A percentile compares a stretch with the other conserved stretches of the same genome.
Evolutionary conservation across 2,888 invertebrate genomes (phyloP).

Genomic region (Erpobdella octoculata): DNA sequence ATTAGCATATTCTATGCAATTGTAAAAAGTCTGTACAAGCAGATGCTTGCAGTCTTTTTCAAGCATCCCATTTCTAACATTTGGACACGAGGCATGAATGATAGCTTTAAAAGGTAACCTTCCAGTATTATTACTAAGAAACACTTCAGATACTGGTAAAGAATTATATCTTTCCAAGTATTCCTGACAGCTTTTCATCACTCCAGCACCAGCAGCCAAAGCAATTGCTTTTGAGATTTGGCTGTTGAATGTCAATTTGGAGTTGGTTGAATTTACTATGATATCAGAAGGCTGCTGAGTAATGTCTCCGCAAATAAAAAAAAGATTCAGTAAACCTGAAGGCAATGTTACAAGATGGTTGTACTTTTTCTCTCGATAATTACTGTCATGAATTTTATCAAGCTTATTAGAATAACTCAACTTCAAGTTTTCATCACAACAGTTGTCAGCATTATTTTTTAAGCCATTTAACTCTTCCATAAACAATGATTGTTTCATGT

Average conservation of each 20-base stretch:
- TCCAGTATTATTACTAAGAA: constrained; percentile 16
- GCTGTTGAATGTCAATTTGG: background rate
- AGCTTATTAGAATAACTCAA: too few species aligned
- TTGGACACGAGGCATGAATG: constrained; percentile 21
- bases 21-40: constrained; percentile 17
- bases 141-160: background rate
- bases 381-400: too few species aligned
- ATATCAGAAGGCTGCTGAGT: constrained; percentile 20
- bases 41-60: background rate
- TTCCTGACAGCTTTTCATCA: constrained; percentile 6
- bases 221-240: constrained; percentile 27
- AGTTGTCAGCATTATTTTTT: too few species aligned
- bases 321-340: background rate
- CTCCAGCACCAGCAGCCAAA: constrained; percentile 22
- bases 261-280: constrained; percentile 29
- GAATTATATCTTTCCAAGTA: background rate
- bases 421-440: too few species aligned
- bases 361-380: too few species aligned
- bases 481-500: too few species aligned
- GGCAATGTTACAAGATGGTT: background rate
- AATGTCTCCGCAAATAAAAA: constrained; percentile 5
- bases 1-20: constrained; percentile 14
- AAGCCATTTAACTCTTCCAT: too few species aligned
- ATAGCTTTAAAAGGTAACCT: constrained; percentile 4
- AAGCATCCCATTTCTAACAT: background rate